Evolutionary conservation across 2,113 vertebrate species (phyloP).

Genomic region (Lasiurus borealis): DNA sequence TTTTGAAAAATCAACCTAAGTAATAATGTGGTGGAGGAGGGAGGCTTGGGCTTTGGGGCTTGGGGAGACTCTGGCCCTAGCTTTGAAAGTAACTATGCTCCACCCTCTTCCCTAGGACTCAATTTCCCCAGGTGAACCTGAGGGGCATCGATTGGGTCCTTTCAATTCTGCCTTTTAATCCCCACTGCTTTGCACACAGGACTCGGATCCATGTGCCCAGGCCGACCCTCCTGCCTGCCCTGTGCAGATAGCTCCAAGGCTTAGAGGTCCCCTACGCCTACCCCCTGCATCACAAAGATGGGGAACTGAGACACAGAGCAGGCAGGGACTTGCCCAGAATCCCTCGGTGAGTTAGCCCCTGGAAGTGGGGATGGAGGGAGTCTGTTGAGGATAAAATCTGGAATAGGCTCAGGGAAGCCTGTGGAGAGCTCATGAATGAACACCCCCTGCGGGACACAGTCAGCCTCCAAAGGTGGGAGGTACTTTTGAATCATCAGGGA

Average conservation of each 20-base stretch:
- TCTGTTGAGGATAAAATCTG: neutral
- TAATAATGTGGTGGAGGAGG: neutral
- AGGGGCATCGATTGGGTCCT: neutral
- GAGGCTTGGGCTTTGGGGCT: neutral
- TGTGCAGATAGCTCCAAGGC: neutral
- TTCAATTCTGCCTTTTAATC: neutral
- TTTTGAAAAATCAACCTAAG: conserved; percentile 29
- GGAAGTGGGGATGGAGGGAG: neutral
- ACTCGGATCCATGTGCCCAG: neutral
- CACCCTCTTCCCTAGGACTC: neutral
- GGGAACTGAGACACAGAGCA: conserved; percentile 12
- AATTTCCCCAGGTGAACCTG: neutral
- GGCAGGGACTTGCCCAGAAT: neutral
- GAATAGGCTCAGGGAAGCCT: neutral
- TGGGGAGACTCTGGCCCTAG: neutral
- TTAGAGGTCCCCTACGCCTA: neutral
- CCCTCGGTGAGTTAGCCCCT: neutral
- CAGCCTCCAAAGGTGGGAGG: neutral
- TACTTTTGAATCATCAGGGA: no score
- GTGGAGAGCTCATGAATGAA: neutral
- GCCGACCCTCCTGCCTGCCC: neutral
- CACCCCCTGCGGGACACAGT: rapidly evolving
- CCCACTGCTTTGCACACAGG: neutral
- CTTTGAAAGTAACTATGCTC: neutral
- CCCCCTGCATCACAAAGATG: neutral